phyloP scores from a whole-genome alignment of 1,140 invertebrate genomes.

The Scylla paramamosain region DNA sequence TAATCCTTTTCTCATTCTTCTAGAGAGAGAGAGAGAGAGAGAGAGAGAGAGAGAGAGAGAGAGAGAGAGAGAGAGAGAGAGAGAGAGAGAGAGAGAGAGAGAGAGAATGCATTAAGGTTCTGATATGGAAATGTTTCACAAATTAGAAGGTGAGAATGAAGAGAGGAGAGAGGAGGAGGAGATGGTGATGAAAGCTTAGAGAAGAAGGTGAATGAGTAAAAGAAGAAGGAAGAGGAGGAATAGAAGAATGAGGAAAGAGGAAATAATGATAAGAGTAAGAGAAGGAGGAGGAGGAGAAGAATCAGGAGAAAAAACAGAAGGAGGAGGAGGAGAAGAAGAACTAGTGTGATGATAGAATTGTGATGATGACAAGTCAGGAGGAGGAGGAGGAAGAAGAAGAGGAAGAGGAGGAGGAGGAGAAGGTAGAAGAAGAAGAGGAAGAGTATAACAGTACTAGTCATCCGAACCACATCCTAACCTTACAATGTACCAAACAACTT shows the following conservation, averaged over 20 bases:
- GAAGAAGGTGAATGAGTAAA: neutral
- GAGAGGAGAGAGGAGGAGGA: neutral
- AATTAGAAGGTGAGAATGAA: neutral
- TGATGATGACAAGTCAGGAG: no score
- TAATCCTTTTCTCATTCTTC: no score
- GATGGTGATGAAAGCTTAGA: neutral
- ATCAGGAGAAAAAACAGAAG: neutral
- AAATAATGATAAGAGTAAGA: neutral
- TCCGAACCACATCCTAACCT: neutral
- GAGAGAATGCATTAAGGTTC: neutral
- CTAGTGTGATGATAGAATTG: no score
- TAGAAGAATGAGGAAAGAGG: neutral
- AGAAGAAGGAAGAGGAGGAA: neutral
- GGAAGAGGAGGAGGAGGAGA: neutral
- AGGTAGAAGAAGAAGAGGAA: neutral
- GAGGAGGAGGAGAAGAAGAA: neutral
- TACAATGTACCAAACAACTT: no score
- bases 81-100: conserved; percentile 48
- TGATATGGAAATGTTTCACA: neutral
- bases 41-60: neutral
- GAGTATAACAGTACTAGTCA: neutral
- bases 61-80: conserved; percentile 47
- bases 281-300: neutral
- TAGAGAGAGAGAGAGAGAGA: no score
- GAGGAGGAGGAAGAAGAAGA: neutral